Percentiles rank a stretch among this genome's conserved stretches.
These are phyloP conservation scores for Therioaphis trifolii DNA, from an alignment of 2,888 invertebrate genomes.

Conservation along the genomic window DNA sequence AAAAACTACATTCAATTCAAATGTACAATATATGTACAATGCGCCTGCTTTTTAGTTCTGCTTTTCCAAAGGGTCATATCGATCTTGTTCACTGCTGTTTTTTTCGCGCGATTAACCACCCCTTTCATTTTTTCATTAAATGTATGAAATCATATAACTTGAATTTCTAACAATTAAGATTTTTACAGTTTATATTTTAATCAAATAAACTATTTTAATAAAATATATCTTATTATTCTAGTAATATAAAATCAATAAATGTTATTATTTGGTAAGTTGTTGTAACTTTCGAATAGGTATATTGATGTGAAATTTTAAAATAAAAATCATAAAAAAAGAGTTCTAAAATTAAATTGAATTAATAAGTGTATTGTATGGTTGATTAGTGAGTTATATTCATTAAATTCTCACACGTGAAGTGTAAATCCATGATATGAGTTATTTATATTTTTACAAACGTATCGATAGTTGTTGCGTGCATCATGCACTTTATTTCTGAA, in stretches of 20 bases:
- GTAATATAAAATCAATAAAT: background rate
- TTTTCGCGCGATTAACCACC: conserved; percentile 50
- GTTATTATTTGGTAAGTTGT: background rate
- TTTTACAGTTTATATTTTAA: conserved; percentile 14
- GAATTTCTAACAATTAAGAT: background rate
- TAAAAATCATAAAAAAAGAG: background rate
- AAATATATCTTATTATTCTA: background rate
- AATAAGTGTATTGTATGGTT: background rate
- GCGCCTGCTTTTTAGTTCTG: conserved; percentile 44
- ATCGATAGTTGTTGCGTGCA: background rate
- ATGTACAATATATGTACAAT: conserved; percentile 20
- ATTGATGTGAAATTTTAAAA: background rate
- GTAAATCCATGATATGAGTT: background rate
- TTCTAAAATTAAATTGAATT: background rate
- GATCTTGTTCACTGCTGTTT: conserved; percentile 52
- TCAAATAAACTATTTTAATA: background rate
- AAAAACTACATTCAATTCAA: conserved; percentile 46
- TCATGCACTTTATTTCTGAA: background rate
- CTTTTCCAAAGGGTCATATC: conserved; percentile 42
- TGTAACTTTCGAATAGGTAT: background rate
- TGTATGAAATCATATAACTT: conserved; percentile 11
- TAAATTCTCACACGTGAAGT: background rate
- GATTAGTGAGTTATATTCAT: background rate
- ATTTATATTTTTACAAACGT: no score
- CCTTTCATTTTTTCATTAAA: background rate